Percentiles rank a stretch among this genome's conserved stretches.
These are phyloP conservation scores for Falco columbarius DNA, from an alignment of 2,797 vertebrate genomes.

Conservation along the genomic window DNA sequence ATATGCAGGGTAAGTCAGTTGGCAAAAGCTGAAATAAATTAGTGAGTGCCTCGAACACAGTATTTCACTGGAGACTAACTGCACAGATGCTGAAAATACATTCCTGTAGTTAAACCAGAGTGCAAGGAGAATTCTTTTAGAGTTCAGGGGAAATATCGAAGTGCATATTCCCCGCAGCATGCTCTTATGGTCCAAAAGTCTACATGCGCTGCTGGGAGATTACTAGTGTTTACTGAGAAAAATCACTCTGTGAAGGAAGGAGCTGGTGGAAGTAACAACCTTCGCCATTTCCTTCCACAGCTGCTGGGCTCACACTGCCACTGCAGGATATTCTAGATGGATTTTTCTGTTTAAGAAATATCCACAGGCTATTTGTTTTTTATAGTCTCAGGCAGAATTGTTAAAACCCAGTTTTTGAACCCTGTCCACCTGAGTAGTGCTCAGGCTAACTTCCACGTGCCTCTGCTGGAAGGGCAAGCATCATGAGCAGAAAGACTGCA, in stretches of 20 bases:
- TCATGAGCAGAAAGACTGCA: background rate
- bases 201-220: background rate
- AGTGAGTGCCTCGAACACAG: background rate
- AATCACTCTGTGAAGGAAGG: background rate
- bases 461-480: background rate
- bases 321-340: background rate
- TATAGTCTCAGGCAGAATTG: background rate
- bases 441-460: background rate
- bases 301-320: background rate
- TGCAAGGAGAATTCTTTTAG: background rate
- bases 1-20: conserved; percentile 23
- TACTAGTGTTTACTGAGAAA: conserved; percentile 22
- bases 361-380: background rate
- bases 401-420: background rate
- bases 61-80: conserved; percentile 12
- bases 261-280: background rate
- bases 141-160: background rate
- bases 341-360: conserved; percentile 3
- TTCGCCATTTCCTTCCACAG: background rate
- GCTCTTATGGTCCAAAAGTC: background rate
- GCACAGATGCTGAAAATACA: conserved; percentile 20
- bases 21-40: conserved; percentile 40
- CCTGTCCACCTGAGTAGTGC: background rate
- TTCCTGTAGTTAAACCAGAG: background rate
- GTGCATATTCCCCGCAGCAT: background rate